Evolutionary conservation across 2,113 vertebrate genomes (phyloP).

Genomic region (Agelaius phoeniceus): DNA sequence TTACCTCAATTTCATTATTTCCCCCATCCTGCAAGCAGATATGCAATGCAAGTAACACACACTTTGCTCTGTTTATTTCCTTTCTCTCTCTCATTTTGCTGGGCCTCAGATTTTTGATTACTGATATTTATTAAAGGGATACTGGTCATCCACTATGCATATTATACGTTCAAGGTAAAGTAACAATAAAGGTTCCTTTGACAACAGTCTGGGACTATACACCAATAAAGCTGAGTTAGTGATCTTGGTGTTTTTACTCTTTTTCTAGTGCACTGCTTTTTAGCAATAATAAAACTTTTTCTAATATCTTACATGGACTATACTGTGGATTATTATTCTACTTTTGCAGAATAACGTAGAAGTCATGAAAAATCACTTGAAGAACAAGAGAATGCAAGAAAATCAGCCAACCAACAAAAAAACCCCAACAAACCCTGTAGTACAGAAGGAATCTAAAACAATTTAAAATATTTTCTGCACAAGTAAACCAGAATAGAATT

Average conservation of each 20-base stretch:
- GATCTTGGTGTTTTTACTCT: background rate
- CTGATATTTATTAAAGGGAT: background rate
- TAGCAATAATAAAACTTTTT: background rate
- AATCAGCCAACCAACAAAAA: background rate
- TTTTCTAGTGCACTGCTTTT: background rate
- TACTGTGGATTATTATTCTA: background rate
- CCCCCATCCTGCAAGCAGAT: background rate
- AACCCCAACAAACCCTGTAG: rapidly evolving
- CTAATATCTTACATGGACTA: background rate
- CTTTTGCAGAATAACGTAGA: background rate
- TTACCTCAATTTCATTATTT: background rate
- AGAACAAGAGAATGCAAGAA: background rate
- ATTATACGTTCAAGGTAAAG: background rate
- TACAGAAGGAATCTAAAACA: background rate
- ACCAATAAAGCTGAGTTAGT: background rate
- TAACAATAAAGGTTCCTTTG: background rate
- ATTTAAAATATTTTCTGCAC: background rate
- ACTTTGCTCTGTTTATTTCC: background rate
- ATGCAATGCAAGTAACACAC: background rate
- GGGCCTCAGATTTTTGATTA: background rate
- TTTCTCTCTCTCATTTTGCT: background rate
- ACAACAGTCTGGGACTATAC: background rate
- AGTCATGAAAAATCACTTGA: background rate
- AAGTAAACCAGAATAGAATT: background rate
- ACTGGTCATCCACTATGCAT: background rate